Conservation (phyloP, 2,888 invertebrate genomes). For the Rhagophthalmus giganteus region DNA sequence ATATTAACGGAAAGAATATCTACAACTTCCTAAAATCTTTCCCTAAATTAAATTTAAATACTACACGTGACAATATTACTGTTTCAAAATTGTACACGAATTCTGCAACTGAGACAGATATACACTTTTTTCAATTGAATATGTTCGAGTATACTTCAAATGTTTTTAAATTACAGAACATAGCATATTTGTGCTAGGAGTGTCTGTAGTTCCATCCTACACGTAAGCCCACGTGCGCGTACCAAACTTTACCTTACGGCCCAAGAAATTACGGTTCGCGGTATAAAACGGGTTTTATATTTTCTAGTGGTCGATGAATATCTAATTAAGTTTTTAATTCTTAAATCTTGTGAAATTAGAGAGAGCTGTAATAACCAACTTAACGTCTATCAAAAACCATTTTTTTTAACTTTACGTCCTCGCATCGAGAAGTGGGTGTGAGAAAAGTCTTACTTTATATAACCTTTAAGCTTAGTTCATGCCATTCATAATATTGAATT, state of each 20-base stretch:
- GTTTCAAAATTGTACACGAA: background rate
- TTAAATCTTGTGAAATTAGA: constrained; percentile 26
- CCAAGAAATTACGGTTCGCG: constrained; percentile 16
- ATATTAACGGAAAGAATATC: no score
- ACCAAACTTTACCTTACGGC: constrained; percentile 25
- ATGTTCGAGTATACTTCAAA: constrained; percentile 18
- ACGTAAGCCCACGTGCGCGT: constrained; percentile 29
- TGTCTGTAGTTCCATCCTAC: constrained; percentile 35
- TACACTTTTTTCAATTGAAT: background rate
- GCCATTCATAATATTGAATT: background rate
- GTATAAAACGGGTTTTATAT: background rate
- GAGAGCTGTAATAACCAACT: constrained; percentile 9
- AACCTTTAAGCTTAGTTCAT: background rate
- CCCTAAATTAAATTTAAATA: background rate
- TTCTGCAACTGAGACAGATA: background rate
- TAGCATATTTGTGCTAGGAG: constrained; percentile 40
- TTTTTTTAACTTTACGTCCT: background rate
- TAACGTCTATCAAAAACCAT: background rate
- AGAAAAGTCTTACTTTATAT: no score
- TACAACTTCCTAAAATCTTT: background rate
- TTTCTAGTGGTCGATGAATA: constrained; percentile 19
- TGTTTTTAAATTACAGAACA: constrained; percentile 35
- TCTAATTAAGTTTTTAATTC: constrained; percentile 25
- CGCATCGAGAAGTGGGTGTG: background rate
- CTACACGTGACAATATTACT: background rate